Evolutionary conservation across 2,888 invertebrate genomes (phyloP), one percentile per base, ranked within the genome.

Genomic region (Lasioglossum figueresi): DNA sequence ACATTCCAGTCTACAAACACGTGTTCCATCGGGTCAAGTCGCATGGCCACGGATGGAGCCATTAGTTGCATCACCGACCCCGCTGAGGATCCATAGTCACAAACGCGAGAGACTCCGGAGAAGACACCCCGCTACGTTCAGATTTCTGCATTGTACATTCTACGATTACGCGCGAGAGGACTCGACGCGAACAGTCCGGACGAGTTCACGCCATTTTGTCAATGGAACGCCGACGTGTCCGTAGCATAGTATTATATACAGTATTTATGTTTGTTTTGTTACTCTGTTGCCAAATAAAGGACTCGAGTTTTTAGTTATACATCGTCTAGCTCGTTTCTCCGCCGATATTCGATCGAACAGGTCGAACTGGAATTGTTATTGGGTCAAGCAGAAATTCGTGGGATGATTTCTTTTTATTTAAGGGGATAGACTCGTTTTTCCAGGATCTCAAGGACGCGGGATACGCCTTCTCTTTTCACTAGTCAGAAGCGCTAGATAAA

Each of bases 1-100:
- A 97, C 92, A 96, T 97, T 72, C 97, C 97, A 0, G 96, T 97
- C 23, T 96, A 97, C 93, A 97, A 97, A 94, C 96, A 97, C 84
- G 95, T 97, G 84, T 97, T 97, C 91, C 97, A 97, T 90, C 96
- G 96, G 59, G 96, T 96, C 89, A 97, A 96, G 92, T 93, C 91
- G 83, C 87, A 92, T 63, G 83, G 68, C 23, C 83, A 88, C 73
- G 88, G 88, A 23, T 88, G 85, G 83, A 83, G 76, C 56, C 84
- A 77, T 77, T 86, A 82, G 37, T 37, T 14, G 43, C 76, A 23
- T 73, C 72, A 70, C 23, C 19, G 14, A 23, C 16, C 16, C 40
- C 52, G 52, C 5, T 0, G 45, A 63, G 16, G 34, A 82, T 56
- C 31, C 43, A 63, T 14, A n/a, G 40, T 12, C 27, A 66, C 16